Percentiles rank a stretch among this genome's conserved stretches.
phyloP scores from a whole-genome alignment of 2,797 vertebrate species.

The Australoheros facetus region DNA sequence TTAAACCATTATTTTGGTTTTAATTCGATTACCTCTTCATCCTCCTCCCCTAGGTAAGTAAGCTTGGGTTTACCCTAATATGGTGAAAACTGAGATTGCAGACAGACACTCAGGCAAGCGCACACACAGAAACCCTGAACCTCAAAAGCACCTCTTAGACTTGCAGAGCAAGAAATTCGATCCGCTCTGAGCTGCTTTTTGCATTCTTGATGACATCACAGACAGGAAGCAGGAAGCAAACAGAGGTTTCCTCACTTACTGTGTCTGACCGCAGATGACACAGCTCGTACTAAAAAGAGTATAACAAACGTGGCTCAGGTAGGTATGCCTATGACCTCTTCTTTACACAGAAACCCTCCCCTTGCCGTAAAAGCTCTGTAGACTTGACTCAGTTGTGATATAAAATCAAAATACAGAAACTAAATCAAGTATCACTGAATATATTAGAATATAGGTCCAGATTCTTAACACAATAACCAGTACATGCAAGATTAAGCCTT shows the following conservation, averaged over 20 bases:
- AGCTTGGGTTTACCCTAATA: conserved; percentile 45
- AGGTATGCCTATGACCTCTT: conserved; percentile 33
- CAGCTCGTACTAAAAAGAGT: conserved; percentile 9
- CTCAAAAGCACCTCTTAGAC: conserved; percentile 46
- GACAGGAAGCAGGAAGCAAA: conserved; percentile 74
- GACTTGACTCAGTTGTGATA: background rate
- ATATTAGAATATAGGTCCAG: background rate
- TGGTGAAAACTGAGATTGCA: conserved; percentile 55
- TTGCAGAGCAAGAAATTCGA: conserved; percentile 51
- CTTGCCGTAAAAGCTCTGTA: background rate
- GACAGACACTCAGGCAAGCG: background rate
- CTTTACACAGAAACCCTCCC: background rate
- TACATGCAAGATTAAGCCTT: background rate
- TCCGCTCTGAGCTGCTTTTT: conserved; percentile 16
- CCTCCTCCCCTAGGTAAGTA: background rate
- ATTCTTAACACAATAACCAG: background rate
- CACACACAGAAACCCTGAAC: conserved; percentile 12
- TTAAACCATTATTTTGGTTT: background rate
- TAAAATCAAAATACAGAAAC: conserved; percentile 3
- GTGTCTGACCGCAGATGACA: conserved; percentile 57
- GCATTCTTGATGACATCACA: conserved; percentile 64
- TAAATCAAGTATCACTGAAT: rapidly evolving
- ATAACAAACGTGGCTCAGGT: conserved; percentile 28
- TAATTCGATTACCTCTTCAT: background rate
- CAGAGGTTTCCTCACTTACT: conserved; percentile 70